phyloP scores from a whole-genome alignment of 2,113 vertebrate genomes.

The Hydrochoerus hydrochaeris region DNA sequence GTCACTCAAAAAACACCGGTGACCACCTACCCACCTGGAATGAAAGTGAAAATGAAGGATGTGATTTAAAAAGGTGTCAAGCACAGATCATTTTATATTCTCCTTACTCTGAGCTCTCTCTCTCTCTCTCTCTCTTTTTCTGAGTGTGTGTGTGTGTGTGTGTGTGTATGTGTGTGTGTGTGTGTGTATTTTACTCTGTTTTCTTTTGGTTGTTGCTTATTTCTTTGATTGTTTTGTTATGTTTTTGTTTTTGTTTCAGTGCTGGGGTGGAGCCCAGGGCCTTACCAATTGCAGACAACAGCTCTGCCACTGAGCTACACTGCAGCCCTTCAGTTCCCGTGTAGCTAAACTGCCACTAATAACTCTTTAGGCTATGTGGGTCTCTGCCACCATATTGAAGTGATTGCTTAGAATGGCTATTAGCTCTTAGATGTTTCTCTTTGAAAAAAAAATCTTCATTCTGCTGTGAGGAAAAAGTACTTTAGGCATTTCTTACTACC shows the following conservation, averaged over 20 bases:
- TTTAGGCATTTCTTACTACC: neutral
- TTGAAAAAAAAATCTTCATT: neutral
- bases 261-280: neutral
- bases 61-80: constrained; percentile 18
- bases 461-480: neutral
- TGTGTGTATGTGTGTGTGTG: too few relatives aligned
- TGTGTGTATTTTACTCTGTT: too few relatives aligned
- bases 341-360: neutral
- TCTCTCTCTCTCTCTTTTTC: neutral
- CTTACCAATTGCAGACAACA: neutral
- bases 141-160: too few relatives aligned
- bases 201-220: neutral
- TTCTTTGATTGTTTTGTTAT: neutral
- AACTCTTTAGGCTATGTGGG: constrained; percentile 37
- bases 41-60: constrained; percentile 5
- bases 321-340: neutral
- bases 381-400: neutral
- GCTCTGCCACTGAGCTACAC: neutral
- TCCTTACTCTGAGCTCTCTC: neutral
- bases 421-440: neutral
- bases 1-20: neutral
- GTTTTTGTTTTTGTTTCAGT: neutral
- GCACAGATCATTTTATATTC: neutral
- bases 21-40: neutral
- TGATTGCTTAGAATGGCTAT: neutral